These are phyloP conservation scores for Tursiops truncatus DNA, from an alignment of 2,113 vertebrate species.

Conservation along the genomic window DNA sequence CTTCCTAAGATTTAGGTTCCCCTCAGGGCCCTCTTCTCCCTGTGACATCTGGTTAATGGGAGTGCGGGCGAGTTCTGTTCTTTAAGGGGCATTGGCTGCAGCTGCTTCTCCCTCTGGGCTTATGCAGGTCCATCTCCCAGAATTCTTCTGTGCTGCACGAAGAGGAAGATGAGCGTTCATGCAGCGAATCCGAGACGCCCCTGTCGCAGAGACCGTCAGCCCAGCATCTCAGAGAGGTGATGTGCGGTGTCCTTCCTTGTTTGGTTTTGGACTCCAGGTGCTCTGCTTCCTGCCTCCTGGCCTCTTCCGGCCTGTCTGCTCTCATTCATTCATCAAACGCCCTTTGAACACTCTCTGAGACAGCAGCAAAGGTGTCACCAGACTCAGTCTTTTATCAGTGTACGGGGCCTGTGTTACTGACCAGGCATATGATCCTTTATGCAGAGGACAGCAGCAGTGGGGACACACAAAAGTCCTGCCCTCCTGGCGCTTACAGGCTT, in stretches of 20 bases:
- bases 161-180: slow-evolving; percentile 94
- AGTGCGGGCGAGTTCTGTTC: accelerated
- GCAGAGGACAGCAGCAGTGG: neutral
- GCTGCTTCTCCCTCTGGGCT: neutral
- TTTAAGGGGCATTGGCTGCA: accelerated
- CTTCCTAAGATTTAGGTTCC: neutral
- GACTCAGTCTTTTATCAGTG: accelerated
- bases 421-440: accelerated
- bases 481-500: accelerated
- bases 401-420: accelerated
- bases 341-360: neutral
- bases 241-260: accelerated
- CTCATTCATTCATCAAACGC: neutral
- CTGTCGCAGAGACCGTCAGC: slow-evolving; percentile 86
- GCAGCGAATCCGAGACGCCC: slow-evolving; percentile 90
- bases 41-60: no score
- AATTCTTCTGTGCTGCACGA: slow-evolving; percentile 94
- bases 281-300: neutral
- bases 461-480: neutral
- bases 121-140: slow-evolving; percentile 91
- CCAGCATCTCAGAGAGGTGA: slow-evolving; percentile 87
- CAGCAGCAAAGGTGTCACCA: neutral
- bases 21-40: accelerated
- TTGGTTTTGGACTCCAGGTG: neutral
- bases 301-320: neutral